These are phyloP conservation scores for Axinella damicornis DNA, from an alignment of 37 sponge, comb jelly and placozoan species.

Conservation along the genomic window DNA sequence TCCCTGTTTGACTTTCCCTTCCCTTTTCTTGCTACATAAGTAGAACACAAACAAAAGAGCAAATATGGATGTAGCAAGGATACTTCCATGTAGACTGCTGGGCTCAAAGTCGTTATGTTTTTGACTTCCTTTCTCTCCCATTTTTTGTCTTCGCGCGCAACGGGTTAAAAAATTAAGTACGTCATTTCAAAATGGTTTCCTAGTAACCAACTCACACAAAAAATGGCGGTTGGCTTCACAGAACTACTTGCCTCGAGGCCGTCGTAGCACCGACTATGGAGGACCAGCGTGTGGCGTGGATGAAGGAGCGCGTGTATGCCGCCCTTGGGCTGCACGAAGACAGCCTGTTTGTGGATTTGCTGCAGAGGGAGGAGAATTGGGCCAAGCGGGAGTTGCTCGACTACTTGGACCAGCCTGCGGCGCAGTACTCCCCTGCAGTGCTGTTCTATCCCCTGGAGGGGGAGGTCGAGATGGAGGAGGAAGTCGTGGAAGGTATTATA, in stretches of 20 bases:
- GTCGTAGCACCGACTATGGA: slow-evolving; percentile 54
- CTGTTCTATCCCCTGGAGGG: slow-evolving; percentile 62
- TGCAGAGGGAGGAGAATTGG: slow-evolving; percentile 67
- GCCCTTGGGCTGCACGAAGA: slow-evolving; percentile 80
- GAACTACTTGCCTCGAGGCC: background rate
- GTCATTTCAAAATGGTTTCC: background rate
- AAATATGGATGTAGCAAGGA: background rate
- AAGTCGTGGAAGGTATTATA: slow-evolving; percentile 80
- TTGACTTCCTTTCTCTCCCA: too few relatives aligned
- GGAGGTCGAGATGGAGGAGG: slow-evolving; percentile 76
- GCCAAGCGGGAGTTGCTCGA: slow-evolving; percentile 50
- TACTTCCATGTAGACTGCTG: background rate
- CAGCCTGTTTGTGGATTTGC: slow-evolving; percentile 73
- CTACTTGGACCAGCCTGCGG: slow-evolving; percentile 55
- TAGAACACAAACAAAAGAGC: background rate
- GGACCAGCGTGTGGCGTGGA: slow-evolving; percentile 86
- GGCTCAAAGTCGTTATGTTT: too few relatives aligned
- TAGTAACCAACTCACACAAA: slow-evolving; percentile 2
- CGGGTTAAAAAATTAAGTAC: background rate
- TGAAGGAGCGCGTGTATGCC: slow-evolving; percentile 79
- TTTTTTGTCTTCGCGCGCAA: too few relatives aligned
- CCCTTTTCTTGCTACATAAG: background rate
- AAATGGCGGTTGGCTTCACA: slow-evolving; percentile 6
- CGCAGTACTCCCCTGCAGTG: slow-evolving; percentile 52
- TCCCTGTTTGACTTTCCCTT: background rate